Base-by-base conservation (phyloP, 2,113 vertebrate species). In the Dryoscopus gambensis region DNA sequence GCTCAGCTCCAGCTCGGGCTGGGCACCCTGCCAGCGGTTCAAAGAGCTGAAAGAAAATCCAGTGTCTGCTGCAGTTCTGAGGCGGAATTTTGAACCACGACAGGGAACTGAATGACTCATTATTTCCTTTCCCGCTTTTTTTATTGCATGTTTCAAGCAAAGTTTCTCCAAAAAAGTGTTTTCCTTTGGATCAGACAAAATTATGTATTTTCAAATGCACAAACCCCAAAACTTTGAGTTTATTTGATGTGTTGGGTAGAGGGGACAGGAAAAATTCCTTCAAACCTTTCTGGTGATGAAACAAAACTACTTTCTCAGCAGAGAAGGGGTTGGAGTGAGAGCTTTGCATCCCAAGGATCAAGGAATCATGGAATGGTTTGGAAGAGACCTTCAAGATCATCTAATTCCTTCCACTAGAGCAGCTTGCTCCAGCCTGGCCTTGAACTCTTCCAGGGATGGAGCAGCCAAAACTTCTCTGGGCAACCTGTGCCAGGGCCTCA, bases 191-290 rank as follows among this genome's bases (percentile, higher is more conserved):
- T 19, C 17, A 59, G 56, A 62, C 3, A 22, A 33, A 87, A 81
- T 15, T 1, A 2, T 0, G 0, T 24, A 4, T 50, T 92, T 90
- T 37, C 7, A 62, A 65, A 44, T 28, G 15, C 9, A 52, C n/a
- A 75, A 35, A 7, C 4, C 2, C 1, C 5, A 33, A 9, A 71
- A 30, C 25, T 79, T 49, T 4, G 19, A 40, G 30, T 55, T 91
- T 47, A 39, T 47, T 35, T 68, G 6, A 42, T 6, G 9, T 81
- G 3, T 30, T 35, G 33, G 18, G 13, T 17, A 40, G 14, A 53
- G 5, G 5, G 31, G 16, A 56, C 23, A 64, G 14, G 31, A 81
- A 25, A 89, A 44, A 13, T 40, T 71, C 46, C 28, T 47, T 90
- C 8, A 22, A 11, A 40, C 6, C 5, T 53, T 8, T 49, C 78